Evolutionary conservation across 2,113 vertebrate genomes (phyloP).

Genomic region (Piliocolobus tephrosceles): DNA sequence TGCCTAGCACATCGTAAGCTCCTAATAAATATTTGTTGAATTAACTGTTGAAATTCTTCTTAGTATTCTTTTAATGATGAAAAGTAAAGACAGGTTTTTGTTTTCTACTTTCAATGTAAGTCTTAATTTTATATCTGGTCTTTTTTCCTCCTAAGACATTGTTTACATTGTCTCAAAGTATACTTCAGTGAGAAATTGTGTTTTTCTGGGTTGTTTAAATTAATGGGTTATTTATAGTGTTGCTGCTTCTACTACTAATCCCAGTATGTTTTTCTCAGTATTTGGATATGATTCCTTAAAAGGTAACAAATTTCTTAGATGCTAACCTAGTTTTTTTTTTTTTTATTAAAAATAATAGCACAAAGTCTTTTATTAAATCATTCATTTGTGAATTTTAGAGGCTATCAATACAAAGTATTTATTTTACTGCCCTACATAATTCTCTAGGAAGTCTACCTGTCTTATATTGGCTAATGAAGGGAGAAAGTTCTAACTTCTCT

Average conservation of each 20-base stretch:
- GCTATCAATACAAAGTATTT: neutral
- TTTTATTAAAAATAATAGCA: slow-evolving; percentile 43
- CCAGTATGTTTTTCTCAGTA: neutral
- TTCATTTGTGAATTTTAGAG: slow-evolving; percentile 29
- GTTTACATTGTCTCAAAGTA: slow-evolving; percentile 34
- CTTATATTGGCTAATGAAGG: neutral
- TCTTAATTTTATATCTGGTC: slow-evolving; percentile 25
- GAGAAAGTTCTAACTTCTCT: slow-evolving; percentile 26
- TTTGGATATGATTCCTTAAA: slow-evolving; percentile 42
- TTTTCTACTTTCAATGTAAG: neutral
- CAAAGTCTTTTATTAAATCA: slow-evolving; percentile 20
- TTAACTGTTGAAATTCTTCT: slow-evolving; percentile 12
- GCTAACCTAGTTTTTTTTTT: neutral
- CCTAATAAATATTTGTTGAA: neutral
- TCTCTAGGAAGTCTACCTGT: slow-evolving; percentile 2
- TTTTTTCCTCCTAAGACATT: slow-evolving; percentile 19
- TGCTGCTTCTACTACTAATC: neutral
- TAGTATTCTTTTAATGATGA: neutral
- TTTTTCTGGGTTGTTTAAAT: slow-evolving; percentile 37
- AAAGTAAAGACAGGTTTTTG: neutral
- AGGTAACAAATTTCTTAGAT: neutral
- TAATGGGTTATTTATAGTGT: neutral
- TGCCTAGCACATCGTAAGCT: neutral
- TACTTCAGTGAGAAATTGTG: neutral
- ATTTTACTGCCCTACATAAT: neutral